Conservation (phyloP, 92 coral and sea anemone genomes). For the Galaxea fascicularis region DNA sequence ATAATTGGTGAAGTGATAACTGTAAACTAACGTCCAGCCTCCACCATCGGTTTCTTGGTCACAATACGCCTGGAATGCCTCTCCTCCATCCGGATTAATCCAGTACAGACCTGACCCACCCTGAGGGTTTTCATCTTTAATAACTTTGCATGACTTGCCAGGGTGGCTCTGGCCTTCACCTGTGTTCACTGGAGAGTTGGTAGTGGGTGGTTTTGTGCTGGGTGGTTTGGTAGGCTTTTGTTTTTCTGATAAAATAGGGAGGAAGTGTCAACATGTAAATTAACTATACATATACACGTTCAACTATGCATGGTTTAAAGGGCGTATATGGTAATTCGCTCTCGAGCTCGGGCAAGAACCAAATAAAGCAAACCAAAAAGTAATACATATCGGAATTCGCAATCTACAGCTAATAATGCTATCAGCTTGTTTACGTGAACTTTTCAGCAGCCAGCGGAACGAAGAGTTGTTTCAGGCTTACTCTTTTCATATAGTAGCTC, state of each 20-base stretch:
- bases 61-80: constrained; percentile 62
- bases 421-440: too few species aligned
- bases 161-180: constrained; percentile 51
- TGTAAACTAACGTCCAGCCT: constrained; percentile 75
- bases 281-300: too few species aligned
- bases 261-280: neutral
- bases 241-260: constrained; percentile 8
- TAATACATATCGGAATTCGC: too few species aligned
- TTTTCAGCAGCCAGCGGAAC: too few species aligned
- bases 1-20: constrained; percentile 65
- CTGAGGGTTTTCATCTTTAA: constrained; percentile 21
- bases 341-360: too few species aligned
- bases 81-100: constrained; percentile 52
- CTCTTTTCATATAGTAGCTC: too few species aligned
- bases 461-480: too few species aligned
- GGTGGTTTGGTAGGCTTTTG: constrained; percentile 10
- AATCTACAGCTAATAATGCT: too few species aligned
- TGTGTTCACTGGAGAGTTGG: constrained; percentile 20
- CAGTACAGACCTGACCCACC: constrained; percentile 66
- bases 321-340: too few species aligned
- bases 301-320: too few species aligned
- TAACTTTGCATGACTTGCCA: constrained; percentile 55
- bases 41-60: constrained; percentile 69
- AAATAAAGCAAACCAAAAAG: too few species aligned
- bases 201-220: neutral